A percentile compares a stretch with the other conserved stretches of the same genome.
These are phyloP conservation scores for Lepisosteus osseus DNA, from an alignment of 2,113 vertebrate genomes.

Conservation along the genomic window DNA sequence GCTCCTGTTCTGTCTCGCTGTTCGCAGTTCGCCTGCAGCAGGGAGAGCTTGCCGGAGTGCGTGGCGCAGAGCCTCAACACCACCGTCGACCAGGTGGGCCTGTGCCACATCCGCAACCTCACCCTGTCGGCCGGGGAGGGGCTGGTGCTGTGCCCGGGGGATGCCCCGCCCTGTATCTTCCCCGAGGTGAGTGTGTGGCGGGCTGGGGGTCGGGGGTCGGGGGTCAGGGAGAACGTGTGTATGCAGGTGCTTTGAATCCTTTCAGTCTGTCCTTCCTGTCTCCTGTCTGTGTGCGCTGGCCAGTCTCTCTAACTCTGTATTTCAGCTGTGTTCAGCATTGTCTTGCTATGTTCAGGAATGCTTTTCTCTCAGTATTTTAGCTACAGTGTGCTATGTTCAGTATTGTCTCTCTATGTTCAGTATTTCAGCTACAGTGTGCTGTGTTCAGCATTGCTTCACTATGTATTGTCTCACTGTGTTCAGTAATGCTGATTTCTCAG, in stretches of 20 bases:
- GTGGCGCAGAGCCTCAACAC: conserved; percentile 76
- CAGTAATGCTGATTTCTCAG: background rate
- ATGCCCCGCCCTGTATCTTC: conserved; percentile 79
- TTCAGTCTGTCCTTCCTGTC: background rate
- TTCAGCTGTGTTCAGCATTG: background rate
- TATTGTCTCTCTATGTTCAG: background rate
- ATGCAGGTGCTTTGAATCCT: background rate
- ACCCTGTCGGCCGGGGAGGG: conserved; percentile 76
- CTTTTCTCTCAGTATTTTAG: conserved; percentile 4
- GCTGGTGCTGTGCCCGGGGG: conserved; percentile 67
- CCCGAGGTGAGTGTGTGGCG: conserved; percentile 75
- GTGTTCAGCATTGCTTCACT: too few species aligned
- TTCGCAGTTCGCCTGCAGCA: conserved; percentile 84
- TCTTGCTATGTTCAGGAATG: conserved; percentile 17
- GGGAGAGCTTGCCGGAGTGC: conserved; percentile 72
- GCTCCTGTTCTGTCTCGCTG: background rate
- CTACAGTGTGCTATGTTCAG: background rate
- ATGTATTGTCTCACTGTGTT: background rate
- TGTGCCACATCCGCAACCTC: conserved; percentile 79
- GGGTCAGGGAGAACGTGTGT: too few species aligned
- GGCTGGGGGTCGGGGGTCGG: too few species aligned
- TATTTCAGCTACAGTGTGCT: too few species aligned
- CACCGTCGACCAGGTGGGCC: conserved; percentile 69
- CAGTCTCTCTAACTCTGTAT: background rate
- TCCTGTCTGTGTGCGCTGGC: background rate